Base-by-base conservation (phyloP, 2,888 invertebrate genomes). In the Coelopa pilipes region DNA sequence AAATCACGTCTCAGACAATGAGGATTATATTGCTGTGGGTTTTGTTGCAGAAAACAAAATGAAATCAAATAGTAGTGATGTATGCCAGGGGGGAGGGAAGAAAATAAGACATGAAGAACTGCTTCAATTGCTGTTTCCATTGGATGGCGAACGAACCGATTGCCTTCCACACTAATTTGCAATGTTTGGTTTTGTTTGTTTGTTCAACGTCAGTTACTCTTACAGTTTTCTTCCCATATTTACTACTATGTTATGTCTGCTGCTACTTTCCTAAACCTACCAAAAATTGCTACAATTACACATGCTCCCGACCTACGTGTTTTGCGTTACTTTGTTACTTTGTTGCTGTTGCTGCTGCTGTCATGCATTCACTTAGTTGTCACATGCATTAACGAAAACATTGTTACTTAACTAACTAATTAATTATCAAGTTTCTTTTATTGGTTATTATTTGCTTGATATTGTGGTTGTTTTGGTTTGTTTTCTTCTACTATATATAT, bases 301-400 rank as follows among this genome's bases (percentile, higher is more conserved):
- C 76, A 53, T 75, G 55, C 76, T 74, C 76, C 79, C 78, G 78
- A 75, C 78, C 73, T 74, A 72, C 24, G 72, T 59, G 17, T 55
- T 34, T 34, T 34, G 34, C 34, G 2, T 2, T 34, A 34, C 34
- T 34, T 24, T 34, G 55, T n/a, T 19, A n/a, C 34, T 34, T 34
- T 34, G 34, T 34, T 34, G 34, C 10, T 53, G 3, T 53, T 53
- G 2, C 15, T n/a, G n/a, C 49, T 53, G 53, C 10, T 53, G 53
- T n/a, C 49, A 10, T 53, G 13, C n/a, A 62, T 34, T 13, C 62
- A 34, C 34, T 62, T 34, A 45, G 5, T 62, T 15, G 5, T 34
- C 10, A 24, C 15, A 34, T 62, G 57, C 7, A 24, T 17, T 59
- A 21, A 59, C 24, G 19, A 3, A 59, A 21, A 59, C 19, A 59